A percentile compares a stretch with the other conserved stretches of the same genome.
phyloP scores from a whole-genome alignment of 1,140 invertebrate genomes.

The Akabosia matsudoensis region DNA sequence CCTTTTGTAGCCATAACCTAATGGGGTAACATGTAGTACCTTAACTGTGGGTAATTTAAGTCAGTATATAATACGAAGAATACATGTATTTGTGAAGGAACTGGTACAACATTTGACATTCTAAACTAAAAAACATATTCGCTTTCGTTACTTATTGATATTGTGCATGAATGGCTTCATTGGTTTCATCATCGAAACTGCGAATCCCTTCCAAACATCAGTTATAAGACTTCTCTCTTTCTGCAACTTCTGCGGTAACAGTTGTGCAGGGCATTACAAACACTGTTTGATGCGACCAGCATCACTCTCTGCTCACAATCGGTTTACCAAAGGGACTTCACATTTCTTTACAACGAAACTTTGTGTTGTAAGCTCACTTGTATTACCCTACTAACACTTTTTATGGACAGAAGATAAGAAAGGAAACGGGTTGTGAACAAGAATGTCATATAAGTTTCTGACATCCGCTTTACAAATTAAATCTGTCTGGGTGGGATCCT shows the following conservation, averaged over 20 bases:
- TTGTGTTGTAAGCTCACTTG: background rate
- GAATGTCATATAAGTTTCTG: conserved; percentile 20
- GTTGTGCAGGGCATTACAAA: background rate
- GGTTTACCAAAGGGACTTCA: background rate
- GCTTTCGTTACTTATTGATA: no score
- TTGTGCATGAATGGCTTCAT: no score
- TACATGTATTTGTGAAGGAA: no score
- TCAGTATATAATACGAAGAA: no score
- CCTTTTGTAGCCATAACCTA: no score
- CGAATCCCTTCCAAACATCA: no score
- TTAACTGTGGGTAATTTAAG: no score
- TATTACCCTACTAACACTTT: background rate
- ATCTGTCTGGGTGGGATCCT: conserved; percentile 9
- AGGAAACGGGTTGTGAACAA: conserved; percentile 9
- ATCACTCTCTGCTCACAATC: background rate
- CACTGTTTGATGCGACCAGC: background rate
- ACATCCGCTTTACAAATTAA: conserved; percentile 12
- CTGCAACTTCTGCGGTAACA: background rate
- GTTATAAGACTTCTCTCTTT: background rate
- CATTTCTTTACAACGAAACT: background rate
- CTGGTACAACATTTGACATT: no score
- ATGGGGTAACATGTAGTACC: no score
- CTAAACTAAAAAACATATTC: no score
- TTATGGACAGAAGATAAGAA: background rate
- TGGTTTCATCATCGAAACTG: no score